phyloP scores from a whole-genome alignment of 2,888 invertebrate genomes.

The Priocnemis perturbator region DNA sequence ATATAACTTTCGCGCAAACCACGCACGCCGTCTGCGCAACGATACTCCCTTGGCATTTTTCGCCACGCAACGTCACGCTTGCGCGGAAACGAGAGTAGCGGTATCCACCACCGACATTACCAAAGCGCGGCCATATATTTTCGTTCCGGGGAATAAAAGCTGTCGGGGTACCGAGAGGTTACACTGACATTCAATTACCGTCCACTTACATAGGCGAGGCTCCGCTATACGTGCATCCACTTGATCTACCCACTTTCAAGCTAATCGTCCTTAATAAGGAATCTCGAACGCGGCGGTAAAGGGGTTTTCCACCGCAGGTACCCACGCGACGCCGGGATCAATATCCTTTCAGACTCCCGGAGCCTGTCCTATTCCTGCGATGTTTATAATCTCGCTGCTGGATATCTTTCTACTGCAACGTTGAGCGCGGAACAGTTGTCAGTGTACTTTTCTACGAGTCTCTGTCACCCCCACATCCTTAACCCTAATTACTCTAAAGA shows the following conservation, averaged over 20 bases:
- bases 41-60: too few relatives aligned
- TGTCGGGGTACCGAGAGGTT: constrained; percentile 27
- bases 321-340: constrained; percentile 20
- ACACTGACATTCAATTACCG: constrained; percentile 57
- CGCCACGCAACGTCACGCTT: background rate
- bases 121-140: constrained; percentile 17
- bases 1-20: too few relatives aligned
- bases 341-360: constrained; percentile 29
- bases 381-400: background rate
- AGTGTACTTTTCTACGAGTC: too few relatives aligned
- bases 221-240: constrained; percentile 43
- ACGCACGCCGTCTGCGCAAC: too few relatives aligned
- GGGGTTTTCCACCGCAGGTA: constrained; percentile 32
- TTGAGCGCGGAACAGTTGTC: too few relatives aligned
- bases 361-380: constrained; percentile 25
- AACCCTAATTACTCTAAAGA: too few relatives aligned
- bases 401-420: too few relatives aligned
- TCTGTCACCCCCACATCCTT: too few relatives aligned
- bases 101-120: constrained; percentile 19
- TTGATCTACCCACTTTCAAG: constrained; percentile 46
- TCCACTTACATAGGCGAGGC: constrained; percentile 50
- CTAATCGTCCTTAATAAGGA: constrained; percentile 56
- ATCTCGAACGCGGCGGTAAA: constrained; percentile 39
- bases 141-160: constrained; percentile 27
- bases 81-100: constrained; percentile 22